Conservation (phyloP, 1,140 invertebrate genomes). For the Zaprionus gabonicus region DNA sequence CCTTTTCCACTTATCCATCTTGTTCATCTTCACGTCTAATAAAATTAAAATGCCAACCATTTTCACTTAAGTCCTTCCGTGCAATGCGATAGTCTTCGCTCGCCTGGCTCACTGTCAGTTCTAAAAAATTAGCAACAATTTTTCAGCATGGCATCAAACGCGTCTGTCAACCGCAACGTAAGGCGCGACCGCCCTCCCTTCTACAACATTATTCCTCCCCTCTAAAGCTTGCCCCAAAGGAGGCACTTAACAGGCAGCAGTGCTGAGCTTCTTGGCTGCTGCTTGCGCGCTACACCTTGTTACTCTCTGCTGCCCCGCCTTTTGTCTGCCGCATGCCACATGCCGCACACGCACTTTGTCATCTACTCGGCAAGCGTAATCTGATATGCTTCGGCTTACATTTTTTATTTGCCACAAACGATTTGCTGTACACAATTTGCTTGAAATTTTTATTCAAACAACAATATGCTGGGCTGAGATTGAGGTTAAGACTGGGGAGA, state of each 20-base stretch:
- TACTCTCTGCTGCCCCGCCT: conserved; percentile 32
- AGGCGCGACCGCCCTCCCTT: conserved; percentile 15
- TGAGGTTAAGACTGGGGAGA: neutral
- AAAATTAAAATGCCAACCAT: conserved; percentile 77
- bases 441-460: conserved; percentile 76
- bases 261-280: conserved; percentile 61
- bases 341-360: conserved; percentile 67
- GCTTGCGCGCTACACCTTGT: conserved; percentile 72
- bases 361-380: conserved; percentile 59
- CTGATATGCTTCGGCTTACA: conserved; percentile 79
- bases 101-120: conserved; percentile 44
- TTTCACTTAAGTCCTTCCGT: conserved; percentile 60
- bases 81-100: conserved; percentile 60
- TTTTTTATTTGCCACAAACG: conserved; percentile 77
- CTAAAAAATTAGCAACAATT: conserved; percentile 82
- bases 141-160: conserved; percentile 77
- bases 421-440: conserved; percentile 71
- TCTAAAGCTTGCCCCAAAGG: conserved; percentile 5
- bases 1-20: conserved; percentile 24
- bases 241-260: conserved; percentile 58
- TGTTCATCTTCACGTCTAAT: conserved; percentile 52
- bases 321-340: neutral
- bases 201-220: too few species aligned
- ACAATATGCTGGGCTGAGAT: conserved; percentile 64
- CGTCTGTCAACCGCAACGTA: conserved; percentile 71